Conservation (phyloP, 2,888 invertebrate species). For the Drosophila recens region DNA sequence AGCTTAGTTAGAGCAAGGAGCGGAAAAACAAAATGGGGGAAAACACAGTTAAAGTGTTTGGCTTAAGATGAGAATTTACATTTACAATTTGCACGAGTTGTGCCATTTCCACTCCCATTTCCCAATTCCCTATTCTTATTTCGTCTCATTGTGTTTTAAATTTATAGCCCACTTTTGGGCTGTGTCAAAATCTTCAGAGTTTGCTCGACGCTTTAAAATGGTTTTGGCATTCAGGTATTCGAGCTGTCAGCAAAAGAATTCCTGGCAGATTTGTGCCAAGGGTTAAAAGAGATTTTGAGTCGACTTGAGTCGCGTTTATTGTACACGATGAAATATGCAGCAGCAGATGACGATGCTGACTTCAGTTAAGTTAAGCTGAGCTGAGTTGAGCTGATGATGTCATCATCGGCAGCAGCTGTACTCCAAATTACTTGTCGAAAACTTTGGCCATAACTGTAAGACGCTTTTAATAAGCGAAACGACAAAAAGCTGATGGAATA, state of each 20-base stretch:
- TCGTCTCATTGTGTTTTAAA: slow-evolving; percentile 38
- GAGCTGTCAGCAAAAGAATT: slow-evolving; percentile 29
- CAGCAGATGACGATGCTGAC: background rate
- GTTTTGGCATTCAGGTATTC: slow-evolving; percentile 24
- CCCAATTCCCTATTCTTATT: background rate
- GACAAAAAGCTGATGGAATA: slow-evolving; percentile 49
- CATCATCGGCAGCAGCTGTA: slow-evolving; percentile 69
- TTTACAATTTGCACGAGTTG: slow-evolving; percentile 21
- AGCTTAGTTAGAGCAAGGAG: slow-evolving; percentile 33
- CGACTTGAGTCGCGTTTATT: slow-evolving; percentile 10
- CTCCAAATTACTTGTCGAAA: slow-evolving; percentile 45
- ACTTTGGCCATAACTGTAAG: slow-evolving; percentile 68
- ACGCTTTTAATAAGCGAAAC: slow-evolving; percentile 55
- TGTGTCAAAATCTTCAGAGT: slow-evolving; percentile 7
- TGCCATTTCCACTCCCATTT: background rate
- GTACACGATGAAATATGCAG: slow-evolving; percentile 18
- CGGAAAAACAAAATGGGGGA: background rate
- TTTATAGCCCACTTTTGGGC: slow-evolving; percentile 34
- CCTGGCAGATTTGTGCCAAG: slow-evolving; percentile 15
- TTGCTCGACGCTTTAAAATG: slow-evolving; percentile 25
- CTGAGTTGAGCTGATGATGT: slow-evolving; percentile 45
- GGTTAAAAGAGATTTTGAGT: slow-evolving; percentile 6
- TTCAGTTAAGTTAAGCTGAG: background rate
- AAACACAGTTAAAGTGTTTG: slow-evolving; percentile 30
- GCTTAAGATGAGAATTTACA: slow-evolving; percentile 25